Evolutionary conservation across 2,888 invertebrate species (phyloP), one percentile per base, ranked within the genome.

Genomic region (Acleris cristana): DNA sequence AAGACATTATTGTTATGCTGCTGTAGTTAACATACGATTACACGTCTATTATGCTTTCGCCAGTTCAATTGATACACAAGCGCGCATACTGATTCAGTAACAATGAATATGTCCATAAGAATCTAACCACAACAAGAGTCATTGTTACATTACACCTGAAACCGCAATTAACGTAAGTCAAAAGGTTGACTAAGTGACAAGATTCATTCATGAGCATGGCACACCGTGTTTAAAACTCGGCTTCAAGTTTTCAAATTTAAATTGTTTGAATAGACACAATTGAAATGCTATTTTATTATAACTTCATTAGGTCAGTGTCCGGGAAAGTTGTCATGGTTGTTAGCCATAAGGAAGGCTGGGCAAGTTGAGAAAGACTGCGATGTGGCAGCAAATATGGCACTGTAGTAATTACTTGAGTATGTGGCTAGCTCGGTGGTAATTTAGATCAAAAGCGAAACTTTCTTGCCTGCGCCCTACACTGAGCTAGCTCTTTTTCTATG

Each of bases 201-300:
- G 14, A 40, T 40, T 40, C 12, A 40, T 40, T 40, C 3, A 40
- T n/a, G n/a, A n/a, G n/a, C n/a, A n/a, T 4, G 12, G 5, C 40
- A 14, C 14, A 40, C 12, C 40, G 14, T 14, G 40, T 40, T 40
- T 14, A 40, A 40, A 40, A 40, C 12, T 40, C 40, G 34, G 34
- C 40, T 40, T 40, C 4, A 1, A 40, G 44, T 44, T 55, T 55
- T 40, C 5, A 56, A 56, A 56, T 56, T 44, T 44, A 56, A n/a
- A 56, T 40, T 16, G 21, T 44, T 16, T 6, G 56, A 56, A 56
- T 40, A 34, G 44, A 16, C 44, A 56, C 44, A 56, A 44, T 56
- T 21, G 44, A 3, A 16, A 21, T 56, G 44, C 21, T 44, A 40
- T 56, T 21, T 55, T n/a, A 55, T 55, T 30, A 8, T 55, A 55